phyloP scores from a whole-genome alignment of 1,140 invertebrate genomes.

The Palaemon carinicauda region DNA sequence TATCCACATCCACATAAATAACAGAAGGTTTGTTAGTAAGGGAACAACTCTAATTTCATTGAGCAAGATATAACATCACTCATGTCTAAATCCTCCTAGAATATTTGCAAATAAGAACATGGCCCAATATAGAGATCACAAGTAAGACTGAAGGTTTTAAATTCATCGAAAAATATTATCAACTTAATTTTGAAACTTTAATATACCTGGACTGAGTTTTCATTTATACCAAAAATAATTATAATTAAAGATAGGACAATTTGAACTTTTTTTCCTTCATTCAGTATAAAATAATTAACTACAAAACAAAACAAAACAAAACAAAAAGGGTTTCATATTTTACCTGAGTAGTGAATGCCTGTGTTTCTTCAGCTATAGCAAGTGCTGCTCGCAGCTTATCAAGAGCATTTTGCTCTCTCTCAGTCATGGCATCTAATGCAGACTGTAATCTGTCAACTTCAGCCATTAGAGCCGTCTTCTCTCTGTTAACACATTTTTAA shows the following conservation, averaged over 20 bases:
- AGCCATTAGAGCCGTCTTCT: constrained; percentile 14
- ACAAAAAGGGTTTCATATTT: background rate
- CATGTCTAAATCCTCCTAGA: too few species aligned
- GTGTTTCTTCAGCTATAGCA: constrained; percentile 34
- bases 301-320: background rate
- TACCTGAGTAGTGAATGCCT: constrained; percentile 27
- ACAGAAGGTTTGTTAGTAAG: too few species aligned
- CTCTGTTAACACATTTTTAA: background rate
- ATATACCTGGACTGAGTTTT: background rate
- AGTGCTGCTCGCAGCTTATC: constrained; percentile 17
- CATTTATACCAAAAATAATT: background rate
- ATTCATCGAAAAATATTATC: too few species aligned
- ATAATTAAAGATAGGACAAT: background rate
- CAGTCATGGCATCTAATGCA: background rate
- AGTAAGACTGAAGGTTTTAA: too few species aligned
- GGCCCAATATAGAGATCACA: too few species aligned
- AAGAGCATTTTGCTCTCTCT: constrained; percentile 24
- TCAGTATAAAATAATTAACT: too few species aligned
- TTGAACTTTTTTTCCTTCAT: too few species aligned
- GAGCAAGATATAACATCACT: too few species aligned
- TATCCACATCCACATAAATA: too few species aligned
- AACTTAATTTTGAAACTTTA: too few species aligned
- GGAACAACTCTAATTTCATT: too few species aligned
- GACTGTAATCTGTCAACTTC: background rate
- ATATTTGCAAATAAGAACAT: too few species aligned